Evolutionary conservation across 2,888 invertebrate species (phyloP), one percentile per base, ranked within the genome.

Genomic region (Deilephila porcellus): DNA sequence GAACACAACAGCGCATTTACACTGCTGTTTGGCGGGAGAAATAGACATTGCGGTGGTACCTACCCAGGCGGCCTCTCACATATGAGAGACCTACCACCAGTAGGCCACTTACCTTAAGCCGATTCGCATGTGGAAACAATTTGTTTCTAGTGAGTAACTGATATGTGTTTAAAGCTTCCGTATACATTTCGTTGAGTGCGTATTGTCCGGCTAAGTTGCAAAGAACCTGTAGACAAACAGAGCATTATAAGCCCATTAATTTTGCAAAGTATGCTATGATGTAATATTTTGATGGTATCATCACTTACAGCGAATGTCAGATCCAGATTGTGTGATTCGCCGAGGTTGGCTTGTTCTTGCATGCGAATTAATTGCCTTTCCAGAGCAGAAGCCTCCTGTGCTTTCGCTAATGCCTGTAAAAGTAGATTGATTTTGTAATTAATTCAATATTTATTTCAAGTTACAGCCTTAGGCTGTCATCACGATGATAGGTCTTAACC

Each of bases 121-220:
- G 96, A 84, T 98, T 98, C 60, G 98, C 98, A 88, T 99, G 99
- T 70, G 97, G 97, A 88, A 99, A 99, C 95, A 98, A 96, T 89
- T 98, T 97, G 88, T 99, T 99, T 84, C 98, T 97, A 7, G 98
- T 98, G 82, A 99, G 98, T 76, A 98, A 96, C 89, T 98, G 98
- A 91, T 99, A 99, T 0, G 99, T 99, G 84, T 98, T 99, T 71
- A 99, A 94, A 0, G 99, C 99, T 92, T 99, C 99, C 17, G 98
- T 97, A 85, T 97, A 98, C 97, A 99, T 97, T 86, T 99, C 99
- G 89, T 98, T 99, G 71, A 97, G 96, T 17, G 98, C 97, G 88
- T 99, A 99, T 88, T 99, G 99, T 85, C 97, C 98, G 3, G 99
- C 99, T 78, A 99, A 95, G 89, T 99, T 99, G 86, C 99, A 99